Percentiles rank a stretch among this genome's conserved stretches.
phyloP scores from a whole-genome alignment of 2,113 vertebrate genomes.

The Anoura caudifer region DNA sequence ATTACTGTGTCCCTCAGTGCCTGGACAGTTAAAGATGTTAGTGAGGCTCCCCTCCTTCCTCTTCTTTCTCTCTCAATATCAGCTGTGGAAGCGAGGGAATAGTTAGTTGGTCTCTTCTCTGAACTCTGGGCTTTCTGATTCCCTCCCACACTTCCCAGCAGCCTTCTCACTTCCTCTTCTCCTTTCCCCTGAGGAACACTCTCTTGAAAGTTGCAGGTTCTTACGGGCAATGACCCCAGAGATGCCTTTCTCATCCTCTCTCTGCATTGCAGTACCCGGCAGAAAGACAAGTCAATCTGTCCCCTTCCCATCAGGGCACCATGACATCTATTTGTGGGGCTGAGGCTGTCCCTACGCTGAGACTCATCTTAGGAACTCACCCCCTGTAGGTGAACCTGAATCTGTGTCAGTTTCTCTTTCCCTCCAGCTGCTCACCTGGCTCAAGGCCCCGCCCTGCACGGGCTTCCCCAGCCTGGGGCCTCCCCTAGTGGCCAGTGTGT shows the following conservation, averaged over 20 bases:
- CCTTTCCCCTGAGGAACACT: too few species aligned
- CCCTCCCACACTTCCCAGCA: too few species aligned
- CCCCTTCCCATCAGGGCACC: background rate
- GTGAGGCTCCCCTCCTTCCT: too few species aligned
- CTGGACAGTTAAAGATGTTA: too few species aligned
- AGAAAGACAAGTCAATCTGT: too few species aligned
- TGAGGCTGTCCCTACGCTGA: fast-evolving
- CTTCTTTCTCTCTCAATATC: background rate
- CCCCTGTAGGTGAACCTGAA: fast-evolving
- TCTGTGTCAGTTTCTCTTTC: conserved; percentile 17
- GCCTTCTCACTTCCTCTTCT: too few species aligned
- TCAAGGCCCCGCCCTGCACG: background rate
- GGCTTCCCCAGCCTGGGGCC: background rate
- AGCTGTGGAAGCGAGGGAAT: background rate
- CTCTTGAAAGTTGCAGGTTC: background rate
- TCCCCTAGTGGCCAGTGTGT: background rate
- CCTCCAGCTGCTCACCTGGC: background rate
- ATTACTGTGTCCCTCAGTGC: background rate
- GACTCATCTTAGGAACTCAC: background rate
- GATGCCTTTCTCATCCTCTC: too few species aligned
- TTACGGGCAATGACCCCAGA: background rate
- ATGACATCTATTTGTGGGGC: fast-evolving
- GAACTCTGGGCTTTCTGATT: too few species aligned
- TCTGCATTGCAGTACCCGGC: background rate
- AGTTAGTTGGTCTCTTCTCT: background rate